phyloP scores from a whole-genome alignment of 1,140 invertebrate species.

The Trachymyrmex septentrionalis region DNA sequence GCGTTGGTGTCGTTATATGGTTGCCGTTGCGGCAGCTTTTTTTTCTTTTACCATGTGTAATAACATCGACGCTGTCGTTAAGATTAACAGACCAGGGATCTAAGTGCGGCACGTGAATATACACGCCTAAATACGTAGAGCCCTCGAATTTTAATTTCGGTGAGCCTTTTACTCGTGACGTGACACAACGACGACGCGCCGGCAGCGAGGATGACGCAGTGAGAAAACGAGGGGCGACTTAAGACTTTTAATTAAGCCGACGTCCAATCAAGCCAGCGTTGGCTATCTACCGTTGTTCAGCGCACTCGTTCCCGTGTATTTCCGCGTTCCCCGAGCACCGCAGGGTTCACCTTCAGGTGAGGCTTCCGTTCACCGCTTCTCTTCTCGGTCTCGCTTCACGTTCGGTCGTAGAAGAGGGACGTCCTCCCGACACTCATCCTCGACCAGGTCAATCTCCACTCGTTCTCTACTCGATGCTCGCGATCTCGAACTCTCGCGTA shows the following conservation, averaged over 20 bases:
- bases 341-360: constrained; percentile 40
- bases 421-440: constrained; percentile 54
- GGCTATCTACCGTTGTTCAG: constrained; percentile 68
- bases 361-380: constrained; percentile 51
- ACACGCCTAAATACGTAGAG: background rate
- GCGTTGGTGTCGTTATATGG: too few relatives aligned
- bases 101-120: background rate
- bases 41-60: too few relatives aligned
- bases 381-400: background rate
- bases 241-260: constrained; percentile 75
- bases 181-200: constrained; percentile 23
- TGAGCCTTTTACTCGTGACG: constrained; percentile 23
- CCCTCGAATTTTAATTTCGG: constrained; percentile 12
- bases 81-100: too few relatives aligned
- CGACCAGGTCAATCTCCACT: constrained; percentile 55
- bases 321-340: constrained; percentile 69
- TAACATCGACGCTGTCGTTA: too few relatives aligned
- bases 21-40: too few relatives aligned
- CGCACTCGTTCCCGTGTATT: constrained; percentile 62
- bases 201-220: constrained; percentile 18
- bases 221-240: constrained; percentile 57
- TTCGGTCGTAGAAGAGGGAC: constrained; percentile 28
- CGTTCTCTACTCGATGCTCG: constrained; percentile 3
- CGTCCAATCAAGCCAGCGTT: constrained; percentile 70
- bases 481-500: constrained; percentile 27